Percentiles rank a stretch among this genome's conserved stretches.
These are phyloP conservation scores for Drosophila fulvimacula DNA, from an alignment of 2,888 invertebrate species.

Conservation along the genomic window DNA sequence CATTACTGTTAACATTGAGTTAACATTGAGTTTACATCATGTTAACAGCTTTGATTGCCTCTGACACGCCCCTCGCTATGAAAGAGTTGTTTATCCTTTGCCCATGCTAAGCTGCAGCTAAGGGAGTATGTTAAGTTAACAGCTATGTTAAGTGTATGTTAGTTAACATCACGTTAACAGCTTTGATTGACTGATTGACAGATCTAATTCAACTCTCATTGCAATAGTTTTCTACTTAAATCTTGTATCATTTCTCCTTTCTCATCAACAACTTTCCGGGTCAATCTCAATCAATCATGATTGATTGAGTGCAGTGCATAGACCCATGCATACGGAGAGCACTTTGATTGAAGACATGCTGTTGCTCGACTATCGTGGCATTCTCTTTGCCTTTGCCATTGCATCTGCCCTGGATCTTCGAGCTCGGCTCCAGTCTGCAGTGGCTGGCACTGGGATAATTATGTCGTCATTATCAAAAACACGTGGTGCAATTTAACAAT, in stretches of 20 bases:
- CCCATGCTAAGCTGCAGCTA: not conserved
- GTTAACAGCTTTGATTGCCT: slow-evolving; percentile 2
- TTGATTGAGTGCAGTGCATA: not conserved
- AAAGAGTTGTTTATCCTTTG: not conserved
- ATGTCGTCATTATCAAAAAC: slow-evolving; percentile 84
- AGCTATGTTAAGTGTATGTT: not conserved
- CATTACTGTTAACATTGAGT: not conserved
- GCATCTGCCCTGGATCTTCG: not conserved
- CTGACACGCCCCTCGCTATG: slow-evolving; percentile 13
- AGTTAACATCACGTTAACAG: too few relatives aligned
- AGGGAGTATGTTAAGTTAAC: not conserved
- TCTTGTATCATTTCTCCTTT: not conserved
- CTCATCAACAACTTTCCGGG: not conserved
- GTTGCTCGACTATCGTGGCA: not conserved
- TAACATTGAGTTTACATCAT: too few relatives aligned
- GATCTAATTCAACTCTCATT: not conserved
- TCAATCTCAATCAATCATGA: slow-evolving; percentile 10
- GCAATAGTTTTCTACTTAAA: not conserved
- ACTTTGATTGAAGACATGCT: not conserved
- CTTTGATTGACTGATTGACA: too few relatives aligned
- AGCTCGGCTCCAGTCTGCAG: slow-evolving; percentile 6
- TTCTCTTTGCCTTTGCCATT: not conserved
- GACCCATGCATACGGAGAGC: not conserved
- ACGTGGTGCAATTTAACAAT: slow-evolving; percentile 83
- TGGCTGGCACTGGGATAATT: slow-evolving; percentile 50